Conservation (phyloP, 2,113 vertebrate genomes). For the Calyptomena viridis region DNA sequence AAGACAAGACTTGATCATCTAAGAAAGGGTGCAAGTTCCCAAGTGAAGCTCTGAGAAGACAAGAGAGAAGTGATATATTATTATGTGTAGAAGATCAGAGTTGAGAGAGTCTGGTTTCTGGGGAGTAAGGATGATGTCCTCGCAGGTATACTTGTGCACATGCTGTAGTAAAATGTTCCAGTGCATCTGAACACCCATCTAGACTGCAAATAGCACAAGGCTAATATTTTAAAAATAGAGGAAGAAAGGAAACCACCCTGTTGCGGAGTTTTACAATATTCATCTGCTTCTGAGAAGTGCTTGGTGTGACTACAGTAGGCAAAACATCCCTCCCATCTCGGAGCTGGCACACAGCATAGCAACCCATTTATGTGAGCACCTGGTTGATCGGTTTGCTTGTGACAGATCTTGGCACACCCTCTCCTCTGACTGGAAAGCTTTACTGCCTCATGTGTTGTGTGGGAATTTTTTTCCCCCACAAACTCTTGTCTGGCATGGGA, state of each 20-base stretch:
- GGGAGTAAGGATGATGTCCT: not conserved
- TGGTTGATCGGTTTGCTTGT: constrained; percentile 26
- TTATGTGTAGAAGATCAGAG: not conserved
- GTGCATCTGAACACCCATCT: not conserved
- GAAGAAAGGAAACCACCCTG: not conserved
- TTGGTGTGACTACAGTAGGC: not conserved
- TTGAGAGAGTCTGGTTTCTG: not conserved
- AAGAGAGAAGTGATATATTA: not conserved
- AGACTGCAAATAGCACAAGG: accelerated
- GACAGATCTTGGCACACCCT: not conserved
- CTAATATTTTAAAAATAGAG: not conserved
- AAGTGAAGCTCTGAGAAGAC: not conserved
- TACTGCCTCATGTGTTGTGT: not conserved
- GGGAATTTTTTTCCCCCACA: not conserved
- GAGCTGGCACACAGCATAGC: not conserved
- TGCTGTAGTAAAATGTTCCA: not conserved
- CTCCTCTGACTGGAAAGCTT: constrained; percentile 23
- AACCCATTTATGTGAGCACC: constrained; percentile 23
- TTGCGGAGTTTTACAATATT: not conserved
- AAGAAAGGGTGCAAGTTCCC: not conserved
- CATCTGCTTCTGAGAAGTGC: not conserved
- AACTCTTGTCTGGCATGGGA: not conserved
- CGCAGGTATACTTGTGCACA: accelerated
- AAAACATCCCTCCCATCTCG: not conserved
- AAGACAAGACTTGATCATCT: not conserved